A percentile compares a stretch with the other conserved stretches of the same genome.
These are phyloP conservation scores for Eupithecia dodoneata DNA, from an alignment of 2,888 invertebrate genomes.

Conservation along the genomic window DNA sequence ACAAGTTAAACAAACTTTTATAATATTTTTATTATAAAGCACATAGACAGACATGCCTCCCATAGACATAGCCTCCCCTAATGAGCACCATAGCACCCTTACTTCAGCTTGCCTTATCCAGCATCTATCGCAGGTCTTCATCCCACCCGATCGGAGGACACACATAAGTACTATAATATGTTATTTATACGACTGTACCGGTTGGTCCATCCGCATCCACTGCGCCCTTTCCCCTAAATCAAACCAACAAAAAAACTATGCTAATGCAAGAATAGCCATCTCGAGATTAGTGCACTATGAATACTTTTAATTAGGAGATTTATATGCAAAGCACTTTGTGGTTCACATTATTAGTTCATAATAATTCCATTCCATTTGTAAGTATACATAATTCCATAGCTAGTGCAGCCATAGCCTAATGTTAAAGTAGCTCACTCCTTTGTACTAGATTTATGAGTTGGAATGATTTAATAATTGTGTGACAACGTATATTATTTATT, in stretches of 20 bases:
- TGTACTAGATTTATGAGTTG: slow-evolving; percentile 76
- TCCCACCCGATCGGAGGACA: no score
- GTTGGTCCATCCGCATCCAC: slow-evolving; percentile 37
- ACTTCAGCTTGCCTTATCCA: no score
- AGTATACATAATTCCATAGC: slow-evolving; percentile 32
- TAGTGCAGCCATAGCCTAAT: slow-evolving; percentile 68
- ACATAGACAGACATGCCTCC: no score
- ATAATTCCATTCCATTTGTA: slow-evolving; percentile 43
- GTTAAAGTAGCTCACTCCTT: slow-evolving; percentile 77
- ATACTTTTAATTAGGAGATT: slow-evolving; percentile 82
- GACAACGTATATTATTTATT: slow-evolving; percentile 78
- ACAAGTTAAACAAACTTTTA: no score
- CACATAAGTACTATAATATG: not conserved
- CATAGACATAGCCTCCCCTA: no score
- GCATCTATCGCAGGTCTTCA: no score
- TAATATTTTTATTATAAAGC: no score
- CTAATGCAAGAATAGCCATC: slow-evolving; percentile 71
- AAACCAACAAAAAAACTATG: slow-evolving; percentile 69
- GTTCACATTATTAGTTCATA: slow-evolving; percentile 80
- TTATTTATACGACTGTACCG: slow-evolving; percentile 34
- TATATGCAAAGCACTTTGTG: slow-evolving; percentile 82
- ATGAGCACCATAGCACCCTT: no score
- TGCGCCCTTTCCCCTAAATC: slow-evolving; percentile 68
- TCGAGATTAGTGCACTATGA: slow-evolving; percentile 75
- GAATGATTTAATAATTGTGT: slow-evolving; percentile 75